Evolutionary conservation across 1,140 invertebrate genomes (phyloP).

Genomic region (Pseudomyrmex cubaensis): DNA sequence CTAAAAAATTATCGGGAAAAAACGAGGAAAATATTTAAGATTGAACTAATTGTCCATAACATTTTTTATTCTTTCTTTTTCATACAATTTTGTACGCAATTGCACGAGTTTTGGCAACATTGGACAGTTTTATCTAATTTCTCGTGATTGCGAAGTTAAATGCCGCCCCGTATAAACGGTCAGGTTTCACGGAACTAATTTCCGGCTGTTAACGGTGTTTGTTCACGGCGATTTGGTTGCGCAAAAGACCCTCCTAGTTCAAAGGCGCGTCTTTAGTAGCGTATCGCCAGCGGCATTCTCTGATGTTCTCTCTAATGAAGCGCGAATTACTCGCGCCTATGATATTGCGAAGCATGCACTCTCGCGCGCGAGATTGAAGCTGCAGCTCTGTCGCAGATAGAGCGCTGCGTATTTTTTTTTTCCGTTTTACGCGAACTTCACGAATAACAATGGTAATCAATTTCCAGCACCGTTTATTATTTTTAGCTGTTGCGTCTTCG

Average conservation of each 20-base stretch:
- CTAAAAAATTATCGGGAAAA: too few relatives aligned
- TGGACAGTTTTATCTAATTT: neutral
- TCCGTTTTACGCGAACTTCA: neutral
- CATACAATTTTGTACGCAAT: neutral
- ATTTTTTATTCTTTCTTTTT: neutral
- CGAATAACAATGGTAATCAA: constrained; percentile 1
- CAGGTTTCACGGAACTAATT: constrained; percentile 48
- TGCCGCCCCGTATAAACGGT: neutral
- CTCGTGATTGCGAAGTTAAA: neutral
- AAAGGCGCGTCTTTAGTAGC: constrained; percentile 35
- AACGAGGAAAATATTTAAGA: too few relatives aligned
- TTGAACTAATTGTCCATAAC: too few relatives aligned
- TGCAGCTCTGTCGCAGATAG: neutral
- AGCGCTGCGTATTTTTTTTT: neutral
- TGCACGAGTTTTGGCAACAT: neutral
- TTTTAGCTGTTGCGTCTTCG: constrained; percentile 11
- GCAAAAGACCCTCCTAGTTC: neutral
- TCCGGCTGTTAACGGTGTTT: constrained; percentile 43
- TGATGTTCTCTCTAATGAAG: constrained; percentile 37
- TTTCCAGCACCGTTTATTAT: neutral
- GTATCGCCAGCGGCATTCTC: constrained; percentile 44
- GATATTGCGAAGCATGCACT: neutral
- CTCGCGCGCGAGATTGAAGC: neutral
- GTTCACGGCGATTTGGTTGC: constrained; percentile 45
- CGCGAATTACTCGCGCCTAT: constrained; percentile 50